Evolutionary conservation across 2,113 vertebrate species (phyloP), one percentile per base, ranked within the genome.

Genomic region (Regulus satrapa): DNA sequence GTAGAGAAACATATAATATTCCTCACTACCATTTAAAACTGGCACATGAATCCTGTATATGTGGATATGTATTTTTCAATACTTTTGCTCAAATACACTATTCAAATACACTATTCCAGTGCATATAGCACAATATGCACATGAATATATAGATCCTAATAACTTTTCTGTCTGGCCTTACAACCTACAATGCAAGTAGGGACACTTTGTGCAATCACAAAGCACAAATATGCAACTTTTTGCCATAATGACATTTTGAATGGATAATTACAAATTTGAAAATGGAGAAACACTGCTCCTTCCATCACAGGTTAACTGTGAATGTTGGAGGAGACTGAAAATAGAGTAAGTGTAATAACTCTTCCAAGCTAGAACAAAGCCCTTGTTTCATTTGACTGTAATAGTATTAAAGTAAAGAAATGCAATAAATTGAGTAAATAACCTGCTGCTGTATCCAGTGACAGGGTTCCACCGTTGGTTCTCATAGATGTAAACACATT

Each of bases 391-490:
- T 69, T 63, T 77, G 51, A 71, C 38, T 40, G 28, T 11, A 80
- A 14, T 61, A 68, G 58, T 29, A 58, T 9, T 12, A 34, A 51
- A 68, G 40, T 45, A 75, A 78, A 56, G 75, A 49, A 85, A 75
- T 32, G 49, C 32, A 76, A 32, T 18, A 61, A 88, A 67, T 26
- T 1, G 28, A 14, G 40, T 68, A 28, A 69, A 77, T 80, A 61
- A 99, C 99, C 99, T 99, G 98, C 98, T 99, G 94, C 98, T 99
- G 94, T 99, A 99, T 82, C 99, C 99, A 1, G 98, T 98, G 83
- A 99, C 98, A 0, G 99, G 99, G 92, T 99, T 99, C 99, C 99
- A 99, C 67, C 99, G 98, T 94, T 99, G 99, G 96, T 99, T 99
- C 98, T 99, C 99, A 9, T 99, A 99, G 95, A 99, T 99, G 92